Conservation (phyloP, 1,140 invertebrate species). For the Euwallacea fornicatus region DNA sequence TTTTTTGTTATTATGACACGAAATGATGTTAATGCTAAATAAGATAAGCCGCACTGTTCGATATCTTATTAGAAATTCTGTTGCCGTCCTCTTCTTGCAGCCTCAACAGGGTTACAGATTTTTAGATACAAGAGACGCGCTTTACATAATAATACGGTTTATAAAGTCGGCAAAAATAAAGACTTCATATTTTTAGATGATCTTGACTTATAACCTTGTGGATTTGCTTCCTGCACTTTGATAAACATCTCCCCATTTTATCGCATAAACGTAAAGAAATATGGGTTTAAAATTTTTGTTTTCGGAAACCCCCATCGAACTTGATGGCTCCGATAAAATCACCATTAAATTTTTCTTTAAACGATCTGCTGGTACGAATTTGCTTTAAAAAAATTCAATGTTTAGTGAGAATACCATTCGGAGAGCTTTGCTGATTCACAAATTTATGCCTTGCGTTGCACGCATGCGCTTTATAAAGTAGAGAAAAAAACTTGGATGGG, state of each 20-base stretch:
- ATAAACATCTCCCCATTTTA: slow-evolving; percentile 17
- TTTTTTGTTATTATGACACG: too few relatives aligned
- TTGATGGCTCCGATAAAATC: neutral
- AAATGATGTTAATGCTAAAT: neutral
- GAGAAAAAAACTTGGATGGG: too few relatives aligned
- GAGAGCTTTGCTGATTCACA: too few relatives aligned
- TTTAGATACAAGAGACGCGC: slow-evolving; percentile 29
- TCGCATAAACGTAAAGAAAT: slow-evolving; percentile 9
- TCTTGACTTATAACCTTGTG: slow-evolving; percentile 24
- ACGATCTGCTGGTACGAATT: too few relatives aligned
- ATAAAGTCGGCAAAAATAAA: slow-evolving; percentile 30
- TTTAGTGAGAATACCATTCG: too few relatives aligned
- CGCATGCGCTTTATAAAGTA: too few relatives aligned
- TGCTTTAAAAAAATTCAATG: too few relatives aligned
- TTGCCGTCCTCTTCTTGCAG: slow-evolving; percentile 21
- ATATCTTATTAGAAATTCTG: slow-evolving; percentile 30
- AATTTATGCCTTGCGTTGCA: too few relatives aligned
- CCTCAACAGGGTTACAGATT: slow-evolving; percentile 29
- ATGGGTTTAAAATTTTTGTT: neutral
- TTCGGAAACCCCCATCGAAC: neutral
- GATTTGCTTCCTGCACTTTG: slow-evolving; percentile 16
- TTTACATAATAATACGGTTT: slow-evolving; percentile 32
- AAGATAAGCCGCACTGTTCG: slow-evolving; percentile 14
- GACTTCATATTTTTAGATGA: slow-evolving; percentile 25
- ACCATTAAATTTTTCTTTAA: too few relatives aligned